Evolutionary conservation across 2,888 invertebrate genomes (phyloP), one percentile per base, ranked within the genome.

Genomic region (Macrosiphum euphorbiae): DNA sequence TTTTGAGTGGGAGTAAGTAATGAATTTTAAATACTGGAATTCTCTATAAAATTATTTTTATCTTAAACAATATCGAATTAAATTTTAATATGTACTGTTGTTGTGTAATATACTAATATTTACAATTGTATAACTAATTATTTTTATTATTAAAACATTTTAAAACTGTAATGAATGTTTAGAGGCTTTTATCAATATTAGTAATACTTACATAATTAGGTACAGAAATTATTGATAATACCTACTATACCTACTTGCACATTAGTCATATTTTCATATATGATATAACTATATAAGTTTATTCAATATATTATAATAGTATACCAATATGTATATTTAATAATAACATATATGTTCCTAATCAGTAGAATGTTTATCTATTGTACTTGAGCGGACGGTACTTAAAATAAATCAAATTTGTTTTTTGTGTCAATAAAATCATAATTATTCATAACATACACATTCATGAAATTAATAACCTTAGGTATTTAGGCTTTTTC

Each of bases 1-100:
- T 50, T n/a, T 50, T 50, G 11, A 50, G 11, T 47, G 50, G 90
- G 90, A 90, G 90, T 47, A 50, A 67, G 61, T 44, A n/a, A 89
- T 47, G 11, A 28, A 28, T 47, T 78, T 78, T 35, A 20, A 41
- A 78, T 78, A 35, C 35, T 78, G 20, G 35, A 78, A 78, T 26
- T 58, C 55, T 58, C 58, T 26, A 8, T 26, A 26, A 26, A 58
- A 58, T 58, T 58, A 26, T 8, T 55, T 55, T 61, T 67, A 13
- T 67, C 28, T 67, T n/a, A 67, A 67, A 67, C 67, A 67, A 13
- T n/a, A n/a, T 41, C 35, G 20, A 78, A 35, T 78, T 58, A 26
- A 8, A 78, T 35, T 8, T 67, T 16, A 16, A 20, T 78, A 35
- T 2, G 35, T 8, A 41, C 35, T 78, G 11, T 67, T 78, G 20